These are phyloP conservation scores for Bufo gargarizans DNA, from an alignment of 2,113 vertebrate genomes.

Conservation along the genomic window DNA sequence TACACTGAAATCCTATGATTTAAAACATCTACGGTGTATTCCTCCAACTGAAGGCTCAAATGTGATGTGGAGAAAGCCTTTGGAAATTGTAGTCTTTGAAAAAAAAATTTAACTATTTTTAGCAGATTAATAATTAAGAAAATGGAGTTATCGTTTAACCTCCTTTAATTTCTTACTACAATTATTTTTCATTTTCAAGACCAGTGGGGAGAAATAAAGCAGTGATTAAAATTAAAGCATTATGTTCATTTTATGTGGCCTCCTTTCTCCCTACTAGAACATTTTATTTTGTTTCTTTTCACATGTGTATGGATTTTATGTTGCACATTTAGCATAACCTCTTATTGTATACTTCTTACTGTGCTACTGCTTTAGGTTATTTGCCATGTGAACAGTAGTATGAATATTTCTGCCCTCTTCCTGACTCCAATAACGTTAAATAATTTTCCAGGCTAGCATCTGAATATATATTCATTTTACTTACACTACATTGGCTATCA, in stretches of 20 bases:
- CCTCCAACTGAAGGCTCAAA: too few species aligned
- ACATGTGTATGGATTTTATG: not conserved
- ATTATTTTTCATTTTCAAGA: not conserved
- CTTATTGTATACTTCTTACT: not conserved
- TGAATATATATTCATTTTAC: constrained; percentile 43
- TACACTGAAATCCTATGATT: too few species aligned
- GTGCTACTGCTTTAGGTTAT: not conserved
- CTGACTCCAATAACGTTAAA: constrained; percentile 27
- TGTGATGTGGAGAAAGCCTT: too few species aligned
- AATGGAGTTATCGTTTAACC: not conserved
- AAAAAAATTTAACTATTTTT: too few species aligned
- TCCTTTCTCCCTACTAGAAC: not conserved
- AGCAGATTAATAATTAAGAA: not conserved
- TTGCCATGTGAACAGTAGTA: constrained; percentile 26
- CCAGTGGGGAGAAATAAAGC: not conserved
- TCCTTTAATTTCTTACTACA: not conserved
- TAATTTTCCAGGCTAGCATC: constrained; percentile 46
- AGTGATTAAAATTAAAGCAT: not conserved
- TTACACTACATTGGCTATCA: constrained; percentile 35
- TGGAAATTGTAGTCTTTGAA: too few species aligned
- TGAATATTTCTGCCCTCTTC: constrained; percentile 1
- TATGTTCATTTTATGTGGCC: not conserved
- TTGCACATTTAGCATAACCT: not conserved
- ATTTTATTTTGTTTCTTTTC: not conserved
- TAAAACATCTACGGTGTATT: too few species aligned